These are phyloP conservation scores for Belonocnema kinseyi DNA, from an alignment of 1,140 invertebrate genomes.

Conservation along the genomic window DNA sequence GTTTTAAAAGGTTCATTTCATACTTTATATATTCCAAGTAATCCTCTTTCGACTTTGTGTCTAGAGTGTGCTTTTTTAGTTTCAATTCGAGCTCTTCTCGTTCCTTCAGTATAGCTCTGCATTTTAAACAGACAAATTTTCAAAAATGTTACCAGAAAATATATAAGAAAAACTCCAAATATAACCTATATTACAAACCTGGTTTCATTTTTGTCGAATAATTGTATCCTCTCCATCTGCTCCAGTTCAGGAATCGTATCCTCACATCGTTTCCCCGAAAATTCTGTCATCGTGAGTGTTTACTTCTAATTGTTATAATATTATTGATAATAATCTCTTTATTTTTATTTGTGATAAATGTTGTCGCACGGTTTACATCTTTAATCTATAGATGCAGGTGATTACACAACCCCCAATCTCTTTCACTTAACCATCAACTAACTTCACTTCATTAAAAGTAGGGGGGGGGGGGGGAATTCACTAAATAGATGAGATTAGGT, in stretches of 20 bases:
- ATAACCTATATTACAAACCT: slow-evolving; percentile 72
- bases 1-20: slow-evolving; percentile 81
- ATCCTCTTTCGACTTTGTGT: slow-evolving; percentile 82
- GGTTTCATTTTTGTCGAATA: slow-evolving; percentile 83
- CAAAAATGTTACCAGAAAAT: slow-evolving; percentile 32
- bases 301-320: not conserved
- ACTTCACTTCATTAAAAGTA: too few species aligned
- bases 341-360: too few species aligned
- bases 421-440: too few species aligned
- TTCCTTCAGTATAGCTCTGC: slow-evolving; percentile 82
- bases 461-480: too few species aligned
- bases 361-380: too few species aligned
- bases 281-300: slow-evolving; percentile 81
- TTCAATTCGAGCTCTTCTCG: slow-evolving; percentile 84
- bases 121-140: slow-evolving; percentile 50
- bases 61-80: slow-evolving; percentile 76
- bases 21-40: slow-evolving; percentile 85
- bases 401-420: too few species aligned
- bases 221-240: slow-evolving; percentile 81
- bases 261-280: slow-evolving; percentile 83
- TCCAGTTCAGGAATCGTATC: slow-evolving; percentile 84
- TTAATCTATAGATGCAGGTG: too few species aligned
- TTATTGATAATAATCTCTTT: not conserved
- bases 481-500: too few species aligned
- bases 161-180: slow-evolving; percentile 20